phyloP scores from a whole-genome alignment of 2,113 vertebrate genomes.

The Chinchilla lanigera region DNA sequence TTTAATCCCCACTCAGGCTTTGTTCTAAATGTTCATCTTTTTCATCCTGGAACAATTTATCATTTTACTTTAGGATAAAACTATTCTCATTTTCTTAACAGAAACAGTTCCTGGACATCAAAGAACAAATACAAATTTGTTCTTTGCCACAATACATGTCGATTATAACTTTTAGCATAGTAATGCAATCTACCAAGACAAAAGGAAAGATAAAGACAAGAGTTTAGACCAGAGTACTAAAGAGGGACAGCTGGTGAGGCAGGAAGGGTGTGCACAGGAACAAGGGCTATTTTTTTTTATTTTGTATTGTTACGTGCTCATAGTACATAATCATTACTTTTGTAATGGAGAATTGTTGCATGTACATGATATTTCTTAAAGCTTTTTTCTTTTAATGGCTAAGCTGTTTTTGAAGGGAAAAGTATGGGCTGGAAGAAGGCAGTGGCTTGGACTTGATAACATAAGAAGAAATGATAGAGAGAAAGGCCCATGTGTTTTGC shows the following conservation, averaged over 20 bases:
- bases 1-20: not conserved
- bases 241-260: not conserved
- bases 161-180: not conserved
- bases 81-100: not conserved
- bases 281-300: not conserved
- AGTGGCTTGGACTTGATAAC: not conserved
- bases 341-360: not conserved
- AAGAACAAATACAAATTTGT: not conserved
- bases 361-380: not conserved
- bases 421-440: not conserved
- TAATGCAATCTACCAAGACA: not conserved
- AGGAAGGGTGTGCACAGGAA: not conserved
- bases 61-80: slow-evolving; percentile 6
- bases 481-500: not conserved
- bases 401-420: not conserved
- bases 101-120: not conserved
- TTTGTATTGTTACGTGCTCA: not conserved
- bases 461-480: not conserved
- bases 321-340: not conserved
- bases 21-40: not conserved
- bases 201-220: not conserved
- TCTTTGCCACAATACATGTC: not conserved
- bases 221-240: not conserved
- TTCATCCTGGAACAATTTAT: not conserved
- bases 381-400: not conserved